phyloP scores from a whole-genome alignment of 2,888 invertebrate genomes.

The Lampropteryx suffumata region DNA sequence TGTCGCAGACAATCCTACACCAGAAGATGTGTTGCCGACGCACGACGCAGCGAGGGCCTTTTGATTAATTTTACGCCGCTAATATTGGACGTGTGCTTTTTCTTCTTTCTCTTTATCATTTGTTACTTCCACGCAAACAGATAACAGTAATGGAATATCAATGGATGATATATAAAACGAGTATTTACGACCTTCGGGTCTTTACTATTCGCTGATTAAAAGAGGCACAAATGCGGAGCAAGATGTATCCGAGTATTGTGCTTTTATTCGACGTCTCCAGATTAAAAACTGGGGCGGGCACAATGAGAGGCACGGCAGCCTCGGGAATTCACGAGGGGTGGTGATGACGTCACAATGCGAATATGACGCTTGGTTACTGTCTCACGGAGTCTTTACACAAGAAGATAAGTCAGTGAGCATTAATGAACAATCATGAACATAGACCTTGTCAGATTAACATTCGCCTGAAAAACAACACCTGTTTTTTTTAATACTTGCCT shows the following conservation, averaged over 20 bases:
- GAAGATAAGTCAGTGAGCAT: slow-evolving; percentile 3
- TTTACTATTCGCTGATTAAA: slow-evolving; percentile 63
- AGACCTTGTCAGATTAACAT: background rate
- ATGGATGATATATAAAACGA: slow-evolving; percentile 25
- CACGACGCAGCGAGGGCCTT: slow-evolving; percentile 41
- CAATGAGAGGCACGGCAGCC: slow-evolving; percentile 62
- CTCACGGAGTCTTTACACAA: slow-evolving; percentile 20
- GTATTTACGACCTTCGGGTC: slow-evolving; percentile 38
- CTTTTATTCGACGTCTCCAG: slow-evolving; percentile 75
- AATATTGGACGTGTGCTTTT: slow-evolving; percentile 57
- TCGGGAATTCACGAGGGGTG: slow-evolving; percentile 50
- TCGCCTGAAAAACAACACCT: background rate
- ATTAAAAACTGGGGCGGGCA: slow-evolving; percentile 75
- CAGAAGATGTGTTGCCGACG: slow-evolving; percentile 56
- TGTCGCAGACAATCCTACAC: slow-evolving; percentile 56
- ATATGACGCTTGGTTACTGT: slow-evolving; percentile 59
- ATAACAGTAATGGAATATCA: slow-evolving; percentile 32
- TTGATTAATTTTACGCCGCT: slow-evolving; percentile 59
- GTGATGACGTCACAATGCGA: slow-evolving; percentile 61
- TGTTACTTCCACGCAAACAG: slow-evolving; percentile 36
- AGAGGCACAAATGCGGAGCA: slow-evolving; percentile 60
- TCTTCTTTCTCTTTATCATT: slow-evolving; percentile 47
- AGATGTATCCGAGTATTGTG: slow-evolving; percentile 71
- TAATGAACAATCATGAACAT: background rate
- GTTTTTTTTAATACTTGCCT: too few relatives aligned